phyloP scores from a whole-genome alignment of 2,113 vertebrate species.

The Erythrocercus mccallii region DNA sequence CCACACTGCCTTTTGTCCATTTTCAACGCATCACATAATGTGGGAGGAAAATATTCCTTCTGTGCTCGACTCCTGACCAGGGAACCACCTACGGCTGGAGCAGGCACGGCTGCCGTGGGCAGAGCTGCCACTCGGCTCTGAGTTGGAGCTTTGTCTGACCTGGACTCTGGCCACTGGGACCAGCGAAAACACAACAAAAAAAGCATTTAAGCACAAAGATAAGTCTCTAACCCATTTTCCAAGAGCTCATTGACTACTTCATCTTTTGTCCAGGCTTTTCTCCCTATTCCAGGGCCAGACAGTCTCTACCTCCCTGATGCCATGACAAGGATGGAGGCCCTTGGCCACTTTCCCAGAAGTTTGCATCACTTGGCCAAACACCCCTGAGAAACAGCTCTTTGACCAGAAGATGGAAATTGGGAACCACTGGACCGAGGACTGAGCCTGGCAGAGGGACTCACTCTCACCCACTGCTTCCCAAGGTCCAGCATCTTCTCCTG shows the following conservation, averaged over 20 bases:
- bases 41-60: background rate
- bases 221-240: background rate
- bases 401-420: background rate
- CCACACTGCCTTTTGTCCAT: accelerated
- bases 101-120: background rate
- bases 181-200: background rate
- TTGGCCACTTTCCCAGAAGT: background rate
- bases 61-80: background rate
- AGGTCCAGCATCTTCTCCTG: background rate
- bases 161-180: background rate
- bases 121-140: accelerated
- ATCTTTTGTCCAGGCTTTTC: background rate
- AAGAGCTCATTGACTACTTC: background rate
- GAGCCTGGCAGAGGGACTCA: background rate
- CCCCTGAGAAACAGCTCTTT: background rate
- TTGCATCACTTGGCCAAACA: background rate
- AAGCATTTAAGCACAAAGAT: background rate
- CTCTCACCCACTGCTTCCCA: accelerated
- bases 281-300: background rate
- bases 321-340: background rate
- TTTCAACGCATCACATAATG: background rate
- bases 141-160: background rate
- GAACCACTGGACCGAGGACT: background rate
- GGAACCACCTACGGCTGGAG: background rate
- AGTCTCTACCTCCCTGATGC: background rate